phyloP scores from a whole-genome alignment of 2,888 invertebrate species.

The Drosophila mimetica region DNA sequence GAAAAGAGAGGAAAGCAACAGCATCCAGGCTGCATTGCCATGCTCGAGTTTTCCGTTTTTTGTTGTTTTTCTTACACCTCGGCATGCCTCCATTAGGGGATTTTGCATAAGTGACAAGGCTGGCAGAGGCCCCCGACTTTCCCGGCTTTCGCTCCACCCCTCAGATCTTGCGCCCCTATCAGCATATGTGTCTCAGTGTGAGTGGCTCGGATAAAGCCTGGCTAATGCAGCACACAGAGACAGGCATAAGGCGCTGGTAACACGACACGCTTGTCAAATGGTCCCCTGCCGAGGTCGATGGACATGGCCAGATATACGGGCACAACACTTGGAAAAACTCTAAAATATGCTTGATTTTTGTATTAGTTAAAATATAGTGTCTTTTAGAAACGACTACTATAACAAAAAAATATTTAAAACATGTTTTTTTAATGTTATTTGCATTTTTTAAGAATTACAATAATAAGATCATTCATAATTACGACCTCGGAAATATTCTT shows the following conservation, averaged over 20 bases:
- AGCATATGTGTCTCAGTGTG: constrained; percentile 30
- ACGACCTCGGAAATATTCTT: no score
- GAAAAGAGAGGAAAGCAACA: constrained; percentile 29
- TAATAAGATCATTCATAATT: no score
- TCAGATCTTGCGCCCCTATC: constrained; percentile 4
- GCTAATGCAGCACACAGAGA: constrained; percentile 48
- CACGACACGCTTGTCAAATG: constrained; percentile 66
- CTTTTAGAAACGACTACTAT: no score
- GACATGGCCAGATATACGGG: constrained; percentile 26
- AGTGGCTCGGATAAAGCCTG: constrained; percentile 61
- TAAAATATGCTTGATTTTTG: no score
- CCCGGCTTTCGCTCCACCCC: not conserved
- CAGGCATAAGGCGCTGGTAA: constrained; percentile 54
- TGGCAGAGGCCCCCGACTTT: constrained; percentile 35
- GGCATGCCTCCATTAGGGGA: constrained; percentile 69
- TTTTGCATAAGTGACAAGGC: constrained; percentile 77
- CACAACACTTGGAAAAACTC: not conserved
- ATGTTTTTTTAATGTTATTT: no score
- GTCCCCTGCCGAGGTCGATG: constrained; percentile 42
- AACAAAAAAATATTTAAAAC: no score
- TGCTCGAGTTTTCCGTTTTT: constrained; percentile 29
- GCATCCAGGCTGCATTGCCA: constrained; percentile 45
- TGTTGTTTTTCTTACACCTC: constrained; percentile 67
- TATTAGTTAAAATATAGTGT: no score
- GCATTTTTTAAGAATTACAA: no score